phyloP scores from a whole-genome alignment of 2,113 vertebrate species.

The Dasyprocta punctata region DNA sequence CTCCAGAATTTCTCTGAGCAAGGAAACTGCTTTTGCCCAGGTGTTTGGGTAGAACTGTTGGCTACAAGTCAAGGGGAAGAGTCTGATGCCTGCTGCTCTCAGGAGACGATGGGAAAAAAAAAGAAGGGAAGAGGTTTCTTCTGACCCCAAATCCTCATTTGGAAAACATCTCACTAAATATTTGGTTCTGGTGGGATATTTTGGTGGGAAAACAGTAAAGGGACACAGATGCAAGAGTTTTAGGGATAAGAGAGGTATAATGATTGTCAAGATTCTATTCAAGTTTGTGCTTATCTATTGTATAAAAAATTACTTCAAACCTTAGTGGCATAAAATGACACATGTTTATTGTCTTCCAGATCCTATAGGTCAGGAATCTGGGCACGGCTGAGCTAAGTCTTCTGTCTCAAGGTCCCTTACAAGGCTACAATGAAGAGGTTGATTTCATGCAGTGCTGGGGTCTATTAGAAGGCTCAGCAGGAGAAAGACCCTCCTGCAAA shows the following conservation, averaged over 20 bases:
- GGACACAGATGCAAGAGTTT: neutral
- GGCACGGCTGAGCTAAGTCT: neutral
- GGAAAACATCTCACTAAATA: neutral
- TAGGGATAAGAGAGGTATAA: neutral
- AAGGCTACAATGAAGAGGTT: neutral
- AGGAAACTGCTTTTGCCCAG: neutral
- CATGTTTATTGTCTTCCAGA: neutral
- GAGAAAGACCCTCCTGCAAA: neutral
- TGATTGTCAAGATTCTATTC: neutral
- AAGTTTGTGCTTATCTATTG: neutral
- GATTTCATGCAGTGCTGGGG: neutral
- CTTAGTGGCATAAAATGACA: neutral
- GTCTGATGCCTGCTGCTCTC: neutral
- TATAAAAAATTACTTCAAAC: neutral
- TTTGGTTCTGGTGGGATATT: neutral
- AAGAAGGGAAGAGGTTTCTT: neutral
- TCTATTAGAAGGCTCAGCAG: neutral
- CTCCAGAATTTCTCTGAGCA: neutral
- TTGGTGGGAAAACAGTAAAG: neutral
- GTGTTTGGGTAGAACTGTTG: neutral
- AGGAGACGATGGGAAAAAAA: neutral
- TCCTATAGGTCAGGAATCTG: neutral
- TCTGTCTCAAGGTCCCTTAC: neutral
- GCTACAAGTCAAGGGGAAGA: neutral
- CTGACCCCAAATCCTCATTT: neutral